These are phyloP conservation scores for Asteroscopus sphinx DNA, from an alignment of 2,888 invertebrate species.

Conservation along the genomic window DNA sequence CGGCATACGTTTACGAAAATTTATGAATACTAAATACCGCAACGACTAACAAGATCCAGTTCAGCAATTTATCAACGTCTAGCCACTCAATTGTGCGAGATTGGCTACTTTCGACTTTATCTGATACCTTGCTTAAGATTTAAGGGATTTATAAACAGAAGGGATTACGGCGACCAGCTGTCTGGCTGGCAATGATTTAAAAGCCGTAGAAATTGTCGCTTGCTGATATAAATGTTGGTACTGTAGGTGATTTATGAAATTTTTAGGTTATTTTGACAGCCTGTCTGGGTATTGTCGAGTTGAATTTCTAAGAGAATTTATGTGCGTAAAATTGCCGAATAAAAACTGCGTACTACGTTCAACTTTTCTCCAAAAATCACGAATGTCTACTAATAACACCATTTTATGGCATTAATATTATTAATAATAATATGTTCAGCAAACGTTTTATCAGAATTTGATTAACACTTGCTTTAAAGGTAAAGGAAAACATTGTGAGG, in stretches of 20 bases:
- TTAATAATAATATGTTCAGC: too few species aligned
- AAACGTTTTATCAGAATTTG: too few species aligned
- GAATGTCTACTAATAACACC: too few species aligned
- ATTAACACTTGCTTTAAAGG: too few species aligned
- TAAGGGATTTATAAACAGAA: constrained; percentile 59
- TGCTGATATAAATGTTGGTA: constrained; percentile 43
- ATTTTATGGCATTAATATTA: too few species aligned
- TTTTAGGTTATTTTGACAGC: constrained; percentile 41
- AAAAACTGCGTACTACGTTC: too few species aligned
- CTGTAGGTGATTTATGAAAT: constrained; percentile 46
- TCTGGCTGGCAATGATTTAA: constrained; percentile 57
- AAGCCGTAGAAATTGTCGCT: constrained; percentile 49
- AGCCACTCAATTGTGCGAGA: constrained; percentile 58
- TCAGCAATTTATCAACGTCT: constrained; percentile 64
- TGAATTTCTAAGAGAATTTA: too few species aligned
- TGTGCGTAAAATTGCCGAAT: neutral
- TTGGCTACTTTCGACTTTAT: constrained; percentile 61
- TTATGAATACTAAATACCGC: constrained; percentile 64
- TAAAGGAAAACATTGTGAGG: too few species aligned
- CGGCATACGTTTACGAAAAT: constrained; percentile 56
- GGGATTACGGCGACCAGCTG: constrained; percentile 58
- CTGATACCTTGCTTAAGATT: constrained; percentile 61
- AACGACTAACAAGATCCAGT: constrained; percentile 58
- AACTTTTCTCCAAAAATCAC: too few species aligned
- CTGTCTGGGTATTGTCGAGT: constrained; percentile 35